Conservation (phyloP, 2,113 vertebrate species). For the Atrichornis clamosus region DNA sequence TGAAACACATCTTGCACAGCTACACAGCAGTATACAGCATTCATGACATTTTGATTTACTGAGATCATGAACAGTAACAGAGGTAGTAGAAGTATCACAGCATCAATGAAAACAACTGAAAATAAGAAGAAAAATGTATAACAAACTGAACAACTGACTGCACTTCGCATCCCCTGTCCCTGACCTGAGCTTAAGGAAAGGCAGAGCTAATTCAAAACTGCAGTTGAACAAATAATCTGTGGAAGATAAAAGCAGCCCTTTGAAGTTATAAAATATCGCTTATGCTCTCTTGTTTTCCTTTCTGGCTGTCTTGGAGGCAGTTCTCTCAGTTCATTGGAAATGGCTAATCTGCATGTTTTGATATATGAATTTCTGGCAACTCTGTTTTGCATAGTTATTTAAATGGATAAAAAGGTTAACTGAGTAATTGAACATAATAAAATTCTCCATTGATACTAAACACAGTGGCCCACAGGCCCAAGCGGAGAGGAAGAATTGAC, state of each 20-base stretch:
- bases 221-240: slow-evolving; percentile 25
- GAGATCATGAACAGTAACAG: not conserved
- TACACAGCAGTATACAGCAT: not conserved
- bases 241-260: slow-evolving; percentile 38
- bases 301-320: not conserved
- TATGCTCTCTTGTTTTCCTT: slow-evolving; percentile 12
- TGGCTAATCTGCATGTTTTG: slow-evolving; percentile 1
- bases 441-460: not conserved
- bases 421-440: not conserved
- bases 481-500: not conserved
- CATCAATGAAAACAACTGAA: not conserved
- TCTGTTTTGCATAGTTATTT: not conserved
- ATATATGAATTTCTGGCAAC: not conserved
- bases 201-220: not conserved
- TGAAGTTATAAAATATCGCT: slow-evolving; percentile 1
- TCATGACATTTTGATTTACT: not conserved
- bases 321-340: slow-evolving; percentile 13
- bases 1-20: not conserved
- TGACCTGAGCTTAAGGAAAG: not conserved
- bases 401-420: slow-evolving; percentile 26
- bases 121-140: not conserved
- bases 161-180: not conserved
- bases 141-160: not conserved
- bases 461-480: not conserved
- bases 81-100: not conserved